A percentile compares a stretch with the other conserved stretches of the same genome.
Evolutionary conservation across 2,113 vertebrate genomes (phyloP).

Genomic region (Peromyscus polionotus): DNA sequence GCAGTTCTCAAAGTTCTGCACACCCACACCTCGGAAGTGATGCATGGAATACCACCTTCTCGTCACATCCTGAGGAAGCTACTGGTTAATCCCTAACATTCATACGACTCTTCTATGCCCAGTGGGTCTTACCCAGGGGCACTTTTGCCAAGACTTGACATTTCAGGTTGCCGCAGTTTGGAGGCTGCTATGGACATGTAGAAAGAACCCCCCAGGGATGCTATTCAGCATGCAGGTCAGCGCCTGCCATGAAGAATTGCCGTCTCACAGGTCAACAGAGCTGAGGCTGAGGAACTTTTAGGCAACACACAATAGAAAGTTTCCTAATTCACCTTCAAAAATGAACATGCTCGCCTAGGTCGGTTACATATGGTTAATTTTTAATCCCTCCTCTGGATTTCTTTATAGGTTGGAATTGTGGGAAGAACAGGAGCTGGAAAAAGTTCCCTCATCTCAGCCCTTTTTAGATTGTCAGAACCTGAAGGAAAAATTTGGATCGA

Average conservation of each 20-base stretch:
- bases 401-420: slow-evolving; percentile 94
- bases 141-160: neutral
- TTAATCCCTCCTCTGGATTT: slow-evolving; percentile 42
- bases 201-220: neutral
- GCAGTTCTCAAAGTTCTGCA: neutral
- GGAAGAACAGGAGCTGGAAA: slow-evolving; percentile 97
- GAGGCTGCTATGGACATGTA: neutral
- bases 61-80: neutral
- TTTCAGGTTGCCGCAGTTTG: neutral
- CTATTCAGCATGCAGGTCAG: accelerated
- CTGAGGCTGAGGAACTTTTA: neutral
- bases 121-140: neutral
- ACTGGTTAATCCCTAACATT: neutral
- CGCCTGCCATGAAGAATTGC: neutral
- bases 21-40: neutral
- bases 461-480: slow-evolving; percentile 96
- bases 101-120: neutral
- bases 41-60: neutral
- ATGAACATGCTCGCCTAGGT: neutral
- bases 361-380: neutral
- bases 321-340: neutral
- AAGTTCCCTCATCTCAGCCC: slow-evolving; percentile 95
- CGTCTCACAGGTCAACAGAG: neutral
- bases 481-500: slow-evolving; percentile 96
- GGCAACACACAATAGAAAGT: neutral